A percentile compares a stretch with the other conserved stretches of the same genome.
These are phyloP conservation scores for Cotesia vestalis DNA, from an alignment of 1,140 invertebrate species.

Conservation along the genomic window DNA sequence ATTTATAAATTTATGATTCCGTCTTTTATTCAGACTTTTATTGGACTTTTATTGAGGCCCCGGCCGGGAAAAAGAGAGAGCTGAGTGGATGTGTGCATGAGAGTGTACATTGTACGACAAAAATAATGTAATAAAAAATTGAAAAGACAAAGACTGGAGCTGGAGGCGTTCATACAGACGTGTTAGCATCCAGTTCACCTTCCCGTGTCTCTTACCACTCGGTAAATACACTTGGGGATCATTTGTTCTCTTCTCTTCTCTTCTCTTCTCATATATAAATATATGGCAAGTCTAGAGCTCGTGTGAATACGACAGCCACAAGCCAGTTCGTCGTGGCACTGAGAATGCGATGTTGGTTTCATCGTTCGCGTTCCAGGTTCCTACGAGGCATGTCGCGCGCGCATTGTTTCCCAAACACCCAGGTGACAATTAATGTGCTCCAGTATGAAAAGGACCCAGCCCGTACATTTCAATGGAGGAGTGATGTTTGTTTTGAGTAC, in stretches of 20 bases:
- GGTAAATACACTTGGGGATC: too few species aligned
- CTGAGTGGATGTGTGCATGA: too few species aligned
- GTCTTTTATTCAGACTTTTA: too few species aligned
- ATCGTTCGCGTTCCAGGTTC: background rate
- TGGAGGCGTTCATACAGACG: background rate
- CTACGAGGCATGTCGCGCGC: background rate
- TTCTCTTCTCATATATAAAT: too few species aligned
- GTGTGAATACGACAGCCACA: conserved; percentile 14
- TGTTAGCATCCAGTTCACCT: conserved; percentile 12
- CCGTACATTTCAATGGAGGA: conserved; percentile 47
- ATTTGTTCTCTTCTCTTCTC: too few species aligned
- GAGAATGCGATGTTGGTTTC: conserved; percentile 9
- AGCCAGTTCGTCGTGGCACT: conserved; percentile 12
- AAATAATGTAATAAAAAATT: background rate
- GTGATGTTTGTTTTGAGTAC: conserved; percentile 65
- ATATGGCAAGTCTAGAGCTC: background rate
- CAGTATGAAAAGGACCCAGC: conserved; percentile 20
- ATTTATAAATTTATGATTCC: too few species aligned
- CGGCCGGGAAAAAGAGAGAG: too few species aligned
- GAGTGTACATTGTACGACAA: too few species aligned
- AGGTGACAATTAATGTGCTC: conserved; percentile 10
- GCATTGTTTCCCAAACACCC: conserved; percentile 27
- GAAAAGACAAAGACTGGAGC: background rate
- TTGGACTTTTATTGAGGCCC: too few species aligned
- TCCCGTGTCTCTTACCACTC: conserved; percentile 3